Base-by-base conservation (phyloP, 2,888 invertebrate genomes). In the Galerucella nymphaeae region DNA sequence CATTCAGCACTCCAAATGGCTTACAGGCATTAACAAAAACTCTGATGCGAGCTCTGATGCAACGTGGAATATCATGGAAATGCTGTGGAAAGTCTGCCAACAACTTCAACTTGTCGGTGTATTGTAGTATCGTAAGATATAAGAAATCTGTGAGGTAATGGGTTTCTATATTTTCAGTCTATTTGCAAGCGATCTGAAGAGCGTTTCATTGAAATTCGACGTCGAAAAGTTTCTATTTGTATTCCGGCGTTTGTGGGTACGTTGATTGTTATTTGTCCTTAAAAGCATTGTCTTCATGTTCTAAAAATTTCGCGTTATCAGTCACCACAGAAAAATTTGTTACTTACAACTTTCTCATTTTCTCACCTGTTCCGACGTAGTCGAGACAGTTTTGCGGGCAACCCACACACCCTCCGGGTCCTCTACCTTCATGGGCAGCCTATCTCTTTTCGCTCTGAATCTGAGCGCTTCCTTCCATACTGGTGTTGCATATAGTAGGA, bases 221-320 rank as follows among this genome's bases (percentile, higher is more conserved):
- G 55, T 41, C 53, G 55, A 66, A 53, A 66, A 66, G 42, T 55
- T 38, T 38, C 38, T 53, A 65, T 53, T 66, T 66, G 66, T 55
- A 41, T 57, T 66, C 66, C 55, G 16, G 11, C 42, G 18, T 65
- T 65, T 50, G 23, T 48, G 18, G 50, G 18, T 45, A 20, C 18
- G 20, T 48, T n/a, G 14, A n/a, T 14, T 64, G 50, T 48, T 63
- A n/a, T 64, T 50, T n/a, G 50, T 10, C n/a, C 20, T 38, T 38
- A 38, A 61, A 38, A 16, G n/a, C 41, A 41, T 61, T 41, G 30
- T 42, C n/a, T 61, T 61, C 18, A 18, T 18, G 18, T 11, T 53
- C 53, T 53, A 16, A 53, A 53, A 53, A 3, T 11, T 9, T 11
- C 16, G 10, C 53, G 16, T 10, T 53, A 11, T 53, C 50, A n/a